Evolutionary conservation across 2,113 vertebrate genomes (phyloP).

Genomic region (Calidris pygmaea): DNA sequence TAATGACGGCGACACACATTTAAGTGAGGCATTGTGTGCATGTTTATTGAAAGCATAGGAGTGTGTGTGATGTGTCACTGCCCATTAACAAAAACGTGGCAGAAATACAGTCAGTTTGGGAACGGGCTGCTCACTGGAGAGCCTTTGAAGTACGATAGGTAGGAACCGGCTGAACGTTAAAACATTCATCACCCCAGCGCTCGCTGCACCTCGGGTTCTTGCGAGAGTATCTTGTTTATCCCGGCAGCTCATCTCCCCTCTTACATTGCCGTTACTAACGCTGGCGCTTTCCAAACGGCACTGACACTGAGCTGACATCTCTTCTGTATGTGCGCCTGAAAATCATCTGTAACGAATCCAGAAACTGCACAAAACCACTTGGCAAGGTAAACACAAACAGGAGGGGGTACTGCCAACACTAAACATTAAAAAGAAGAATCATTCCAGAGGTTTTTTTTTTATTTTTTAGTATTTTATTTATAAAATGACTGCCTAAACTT

Average conservation of each 20-base stretch:
- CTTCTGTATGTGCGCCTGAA: neutral
- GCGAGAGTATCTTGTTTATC: constrained; percentile 34
- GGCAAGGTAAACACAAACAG: neutral
- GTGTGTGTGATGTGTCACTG: neutral
- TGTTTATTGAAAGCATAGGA: neutral
- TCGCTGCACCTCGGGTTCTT: constrained; percentile 13
- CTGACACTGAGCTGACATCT: neutral
- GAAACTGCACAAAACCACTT: neutral
- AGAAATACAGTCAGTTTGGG: neutral
- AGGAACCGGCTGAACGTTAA: constrained; percentile 30
- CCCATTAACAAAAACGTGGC: neutral
- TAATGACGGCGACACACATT: neutral
- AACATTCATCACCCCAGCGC: constrained; percentile 27
- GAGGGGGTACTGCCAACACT: neutral
- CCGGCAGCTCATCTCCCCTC: constrained; percentile 15
- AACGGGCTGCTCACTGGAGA: neutral
- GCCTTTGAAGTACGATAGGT: neutral
- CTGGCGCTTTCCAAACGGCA: neutral
- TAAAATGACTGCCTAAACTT: neutral
- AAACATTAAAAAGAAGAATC: neutral
- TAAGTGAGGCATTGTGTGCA: neutral
- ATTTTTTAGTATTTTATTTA: neutral
- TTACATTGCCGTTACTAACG: neutral
- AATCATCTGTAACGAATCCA: neutral
- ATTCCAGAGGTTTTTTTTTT: neutral